Conservation (phyloP, 2,888 invertebrate species). For the Byasa hedistus region DNA sequence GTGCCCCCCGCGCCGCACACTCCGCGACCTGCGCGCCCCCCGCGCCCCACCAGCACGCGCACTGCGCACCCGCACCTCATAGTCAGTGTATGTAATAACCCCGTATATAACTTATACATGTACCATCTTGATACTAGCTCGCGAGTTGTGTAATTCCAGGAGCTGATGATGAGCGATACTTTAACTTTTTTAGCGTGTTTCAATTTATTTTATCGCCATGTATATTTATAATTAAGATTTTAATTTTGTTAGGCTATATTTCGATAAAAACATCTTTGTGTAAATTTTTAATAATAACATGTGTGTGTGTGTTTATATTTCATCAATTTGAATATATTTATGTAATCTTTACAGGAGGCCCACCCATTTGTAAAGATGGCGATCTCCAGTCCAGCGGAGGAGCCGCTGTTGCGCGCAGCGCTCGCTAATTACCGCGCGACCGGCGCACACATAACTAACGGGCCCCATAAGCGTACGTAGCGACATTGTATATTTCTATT, state of each 20-base stretch:
- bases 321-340: not conserved
- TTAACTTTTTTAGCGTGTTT: no score
- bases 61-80: conserved; percentile 37
- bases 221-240: no score
- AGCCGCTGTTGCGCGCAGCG: conserved; percentile 83
- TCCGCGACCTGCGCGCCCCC: conserved; percentile 77
- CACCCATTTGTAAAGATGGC: conserved; percentile 88
- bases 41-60: conserved; percentile 58
- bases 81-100: conserved; percentile 14
- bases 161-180: no score
- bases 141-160: no score
- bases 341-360: conserved; percentile 63
- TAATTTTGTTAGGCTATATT: no score
- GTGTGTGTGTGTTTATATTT: no score
- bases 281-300: no score
- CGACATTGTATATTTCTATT: no score
- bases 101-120: no score
- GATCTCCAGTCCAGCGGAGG: conserved; percentile 83
- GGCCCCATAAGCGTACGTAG: conserved; percentile 53
- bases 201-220: no score
- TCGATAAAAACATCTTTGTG: no score
- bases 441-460: conserved; percentile 82
- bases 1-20: conserved; percentile 87
- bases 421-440: conserved; percentile 93
- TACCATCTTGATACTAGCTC: no score